Evolutionary conservation across 2,797 vertebrate genomes (phyloP).

Genomic region (Channa striata): DNA sequence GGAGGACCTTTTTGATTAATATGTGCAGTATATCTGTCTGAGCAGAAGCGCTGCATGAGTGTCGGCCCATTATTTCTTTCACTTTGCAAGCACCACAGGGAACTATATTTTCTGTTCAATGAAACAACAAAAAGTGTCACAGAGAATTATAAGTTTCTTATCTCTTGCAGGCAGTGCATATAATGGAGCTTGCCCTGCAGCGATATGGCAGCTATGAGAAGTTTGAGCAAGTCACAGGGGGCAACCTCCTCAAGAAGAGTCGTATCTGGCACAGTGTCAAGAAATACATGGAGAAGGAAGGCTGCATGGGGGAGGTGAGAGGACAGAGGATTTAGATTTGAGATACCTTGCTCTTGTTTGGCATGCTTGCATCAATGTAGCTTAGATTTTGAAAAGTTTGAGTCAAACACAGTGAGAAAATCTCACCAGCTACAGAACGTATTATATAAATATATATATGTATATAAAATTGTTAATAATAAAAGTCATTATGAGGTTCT

Average conservation of each 20-base stretch:
- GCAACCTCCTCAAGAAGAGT: slow-evolving; percentile 88
- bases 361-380: too few relatives aligned
- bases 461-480: not conserved
- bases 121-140: slow-evolving; percentile 1
- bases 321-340: not conserved
- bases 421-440: not conserved
- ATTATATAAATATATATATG: not conserved
- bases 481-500: not conserved
- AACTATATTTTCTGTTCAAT: too few relatives aligned
- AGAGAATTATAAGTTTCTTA: not conserved
- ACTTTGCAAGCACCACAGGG: too few relatives aligned
- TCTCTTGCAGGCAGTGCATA: slow-evolving; percentile 87
- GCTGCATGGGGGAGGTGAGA: slow-evolving; percentile 92
- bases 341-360: not conserved
- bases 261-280: slow-evolving; percentile 90
- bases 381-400: not conserved
- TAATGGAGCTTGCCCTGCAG: slow-evolving; percentile 91
- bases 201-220: slow-evolving; percentile 94
- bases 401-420: not conserved
- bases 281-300: slow-evolving; percentile 96
- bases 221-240: slow-evolving; percentile 93
- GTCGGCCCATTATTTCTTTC: too few relatives aligned
- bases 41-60: too few relatives aligned
- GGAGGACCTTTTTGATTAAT: too few relatives aligned
- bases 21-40: too few relatives aligned